Conservation (phyloP, 1,140 invertebrate genomes). For the Panagrolaimus sp. region DNA sequence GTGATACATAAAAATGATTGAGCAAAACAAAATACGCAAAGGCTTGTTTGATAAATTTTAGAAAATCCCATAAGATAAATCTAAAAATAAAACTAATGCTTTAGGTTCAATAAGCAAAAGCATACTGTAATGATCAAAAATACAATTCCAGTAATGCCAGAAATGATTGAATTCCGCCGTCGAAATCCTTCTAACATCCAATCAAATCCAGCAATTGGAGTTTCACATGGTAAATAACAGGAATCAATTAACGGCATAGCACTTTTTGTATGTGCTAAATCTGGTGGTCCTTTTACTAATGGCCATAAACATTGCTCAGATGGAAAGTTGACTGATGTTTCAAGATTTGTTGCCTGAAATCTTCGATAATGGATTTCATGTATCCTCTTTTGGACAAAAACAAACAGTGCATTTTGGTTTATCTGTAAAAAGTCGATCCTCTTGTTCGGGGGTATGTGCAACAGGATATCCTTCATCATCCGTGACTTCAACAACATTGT, state of each 20-base stretch:
- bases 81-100: neutral
- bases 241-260: neutral
- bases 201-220: neutral
- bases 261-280: neutral
- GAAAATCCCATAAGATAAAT: constrained; percentile 7
- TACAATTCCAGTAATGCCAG: neutral
- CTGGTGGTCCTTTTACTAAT: neutral
- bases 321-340: neutral
- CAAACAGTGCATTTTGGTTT: neutral
- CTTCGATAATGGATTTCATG: neutral
- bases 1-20: constrained; percentile 1
- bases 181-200: constrained; percentile 4
- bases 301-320: constrained; percentile 1
- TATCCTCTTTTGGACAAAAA: neutral
- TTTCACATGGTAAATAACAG: constrained; percentile 1
- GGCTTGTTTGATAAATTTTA: constrained; percentile 1
- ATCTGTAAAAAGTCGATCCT: neutral
- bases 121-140: constrained; percentile 7
- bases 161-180: neutral
- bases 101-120: neutral
- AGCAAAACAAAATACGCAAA: neutral
- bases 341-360: neutral
- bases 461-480: neutral
- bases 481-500: neutral
- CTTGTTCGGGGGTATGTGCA: neutral